Evolutionary conservation across 2,888 invertebrate genomes (phyloP).

Genomic region (Periphyllus acericola): DNA sequence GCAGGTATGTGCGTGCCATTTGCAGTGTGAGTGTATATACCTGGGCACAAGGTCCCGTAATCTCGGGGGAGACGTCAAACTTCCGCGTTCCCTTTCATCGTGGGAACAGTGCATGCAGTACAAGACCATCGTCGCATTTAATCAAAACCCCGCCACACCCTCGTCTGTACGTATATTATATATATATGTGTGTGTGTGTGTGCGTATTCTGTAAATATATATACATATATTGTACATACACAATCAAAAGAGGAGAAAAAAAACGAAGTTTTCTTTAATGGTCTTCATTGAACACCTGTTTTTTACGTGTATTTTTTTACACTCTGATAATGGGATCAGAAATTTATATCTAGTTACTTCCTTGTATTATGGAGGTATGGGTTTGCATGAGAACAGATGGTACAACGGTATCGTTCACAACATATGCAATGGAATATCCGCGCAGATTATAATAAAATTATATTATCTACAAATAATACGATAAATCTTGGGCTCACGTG

Average conservation of each 20-base stretch:
- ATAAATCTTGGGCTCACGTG: neutral
- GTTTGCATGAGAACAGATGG: conserved; percentile 54
- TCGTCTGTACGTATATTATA: conserved; percentile 7
- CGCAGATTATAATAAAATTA: conserved; percentile 1
- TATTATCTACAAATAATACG: neutral
- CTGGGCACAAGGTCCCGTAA: conserved; percentile 49
- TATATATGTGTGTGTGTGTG: neutral
- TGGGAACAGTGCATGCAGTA: conserved; percentile 43
- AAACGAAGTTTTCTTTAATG: conserved; percentile 41
- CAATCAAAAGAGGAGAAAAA: conserved; percentile 25
- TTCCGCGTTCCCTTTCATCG: conserved; percentile 62
- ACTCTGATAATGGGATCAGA: conserved; percentile 55
- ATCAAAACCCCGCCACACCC: conserved; percentile 59
- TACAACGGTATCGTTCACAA: conserved; percentile 48
- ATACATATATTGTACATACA: conserved; percentile 2
- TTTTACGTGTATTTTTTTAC: conserved; percentile 52
- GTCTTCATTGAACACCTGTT: conserved; percentile 59
- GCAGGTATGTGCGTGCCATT: conserved; percentile 57
- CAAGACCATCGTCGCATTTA: conserved; percentile 50
- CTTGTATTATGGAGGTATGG: conserved; percentile 37
- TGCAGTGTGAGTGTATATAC: conserved; percentile 20
- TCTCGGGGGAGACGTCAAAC: conserved; percentile 61
- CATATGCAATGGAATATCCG: neutral
- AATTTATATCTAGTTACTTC: conserved; percentile 61
- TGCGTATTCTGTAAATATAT: neutral